Conservation (phyloP, 2,888 invertebrate genomes). For the Chrysotoxum bicinctum region DNA sequence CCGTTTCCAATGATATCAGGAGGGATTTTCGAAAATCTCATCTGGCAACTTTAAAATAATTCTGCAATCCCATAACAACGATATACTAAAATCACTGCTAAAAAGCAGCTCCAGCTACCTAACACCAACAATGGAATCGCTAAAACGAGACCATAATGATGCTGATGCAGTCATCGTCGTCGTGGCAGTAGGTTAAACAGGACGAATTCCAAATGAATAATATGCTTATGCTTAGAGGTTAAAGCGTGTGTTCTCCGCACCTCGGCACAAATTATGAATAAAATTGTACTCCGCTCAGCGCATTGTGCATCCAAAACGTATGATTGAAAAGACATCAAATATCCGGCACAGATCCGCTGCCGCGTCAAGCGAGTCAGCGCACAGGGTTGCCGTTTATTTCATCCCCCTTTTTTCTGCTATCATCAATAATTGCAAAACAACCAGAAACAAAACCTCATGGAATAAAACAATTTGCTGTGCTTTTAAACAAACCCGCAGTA, state of each 20-base stretch:
- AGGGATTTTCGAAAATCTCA: neutral
- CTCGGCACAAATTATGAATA: slow-evolving; percentile 23
- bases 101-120: slow-evolving; percentile 66
- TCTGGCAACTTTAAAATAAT: neutral
- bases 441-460: slow-evolving; percentile 71
- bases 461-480: slow-evolving; percentile 73
- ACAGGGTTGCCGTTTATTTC: slow-evolving; percentile 67
- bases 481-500: slow-evolving; percentile 52
- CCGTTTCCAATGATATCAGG: too few species aligned
- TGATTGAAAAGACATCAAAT: slow-evolving; percentile 72
- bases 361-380: slow-evolving; percentile 35
- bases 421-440: slow-evolving; percentile 73
- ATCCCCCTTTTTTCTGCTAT: slow-evolving; percentile 63
- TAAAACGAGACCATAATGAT: slow-evolving; percentile 61
- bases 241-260: slow-evolving; percentile 64
- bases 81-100: slow-evolving; percentile 43
- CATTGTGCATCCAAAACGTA: slow-evolving; percentile 58
- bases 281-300: slow-evolving; percentile 35
- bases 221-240: slow-evolving; percentile 63
- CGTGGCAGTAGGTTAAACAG: slow-evolving; percentile 71
- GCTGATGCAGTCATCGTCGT: slow-evolving; percentile 1
- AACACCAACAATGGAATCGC: slow-evolving; percentile 53
- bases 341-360: slow-evolving; percentile 64
- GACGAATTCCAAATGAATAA: slow-evolving; percentile 40
- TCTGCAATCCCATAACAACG: slow-evolving; percentile 41